phyloP scores from a whole-genome alignment of 2,797 vertebrate species.

The Intellagama lesueurii region DNA sequence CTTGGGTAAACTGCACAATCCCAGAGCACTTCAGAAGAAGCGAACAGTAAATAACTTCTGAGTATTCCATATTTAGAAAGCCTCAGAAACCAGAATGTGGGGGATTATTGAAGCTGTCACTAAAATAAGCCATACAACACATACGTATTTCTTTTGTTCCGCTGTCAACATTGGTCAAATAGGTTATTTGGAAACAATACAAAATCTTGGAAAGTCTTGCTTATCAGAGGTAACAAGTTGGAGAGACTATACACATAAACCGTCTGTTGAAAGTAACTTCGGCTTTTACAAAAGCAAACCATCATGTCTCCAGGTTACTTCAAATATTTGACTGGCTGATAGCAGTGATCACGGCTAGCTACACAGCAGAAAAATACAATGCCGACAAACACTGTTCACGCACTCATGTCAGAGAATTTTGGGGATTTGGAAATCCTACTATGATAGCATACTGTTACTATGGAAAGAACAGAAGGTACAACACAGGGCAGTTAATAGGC shows the following conservation, averaged over 20 bases:
- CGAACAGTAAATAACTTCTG: too few species aligned
- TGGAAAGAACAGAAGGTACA: not conserved
- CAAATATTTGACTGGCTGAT: not conserved
- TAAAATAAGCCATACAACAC: not conserved
- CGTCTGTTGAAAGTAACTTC: not conserved
- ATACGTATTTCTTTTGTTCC: not conserved
- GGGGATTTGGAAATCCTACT: not conserved
- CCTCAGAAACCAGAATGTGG: too few species aligned
- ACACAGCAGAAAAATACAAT: not conserved
- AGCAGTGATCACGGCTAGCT: not conserved
- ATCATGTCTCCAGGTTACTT: not conserved
- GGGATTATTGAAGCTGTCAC: not conserved
- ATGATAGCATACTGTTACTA: not conserved
- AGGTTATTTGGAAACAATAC: not conserved
- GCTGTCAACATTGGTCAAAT: not conserved
- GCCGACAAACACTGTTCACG: not conserved
- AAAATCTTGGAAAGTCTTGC: not conserved
- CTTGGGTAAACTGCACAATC: too few species aligned
- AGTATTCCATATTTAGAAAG: too few species aligned
- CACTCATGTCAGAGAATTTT: not conserved
- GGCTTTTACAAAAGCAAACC: not conserved
- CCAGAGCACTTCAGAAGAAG: too few species aligned
- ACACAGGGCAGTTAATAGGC: not conserved
- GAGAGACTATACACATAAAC: not conserved
- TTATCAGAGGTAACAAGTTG: not conserved